Evolutionary conservation across 2,797 vertebrate species (phyloP).

Genomic region (Phalloptychus januarius): DNA sequence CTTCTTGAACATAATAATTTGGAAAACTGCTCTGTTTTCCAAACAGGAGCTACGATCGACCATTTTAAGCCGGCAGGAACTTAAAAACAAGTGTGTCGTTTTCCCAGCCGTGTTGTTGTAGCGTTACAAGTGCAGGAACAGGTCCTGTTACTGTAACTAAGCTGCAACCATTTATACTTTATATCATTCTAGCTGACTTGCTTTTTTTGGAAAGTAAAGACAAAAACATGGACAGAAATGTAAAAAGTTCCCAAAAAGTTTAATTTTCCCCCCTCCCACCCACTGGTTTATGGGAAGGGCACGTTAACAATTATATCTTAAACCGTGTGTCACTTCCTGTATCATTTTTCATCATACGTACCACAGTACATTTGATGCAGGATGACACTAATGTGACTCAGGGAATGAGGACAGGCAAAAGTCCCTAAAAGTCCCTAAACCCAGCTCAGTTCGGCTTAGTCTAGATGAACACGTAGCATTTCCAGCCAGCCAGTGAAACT

Average conservation of each 20-base stretch:
- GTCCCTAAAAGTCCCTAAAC: neutral
- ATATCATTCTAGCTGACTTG: neutral
- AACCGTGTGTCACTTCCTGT: conserved; percentile 50
- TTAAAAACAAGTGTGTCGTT: neutral
- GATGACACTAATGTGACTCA: conserved; percentile 30
- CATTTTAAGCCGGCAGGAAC: neutral
- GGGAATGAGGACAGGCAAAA: conserved; percentile 12
- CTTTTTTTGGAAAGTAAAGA: neutral
- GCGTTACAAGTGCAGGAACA: neutral
- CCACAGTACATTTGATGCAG: neutral
- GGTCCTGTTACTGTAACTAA: neutral
- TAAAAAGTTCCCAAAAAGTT: conserved; percentile 17
- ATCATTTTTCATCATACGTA: neutral
- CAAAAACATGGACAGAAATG: neutral
- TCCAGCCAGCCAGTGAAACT: neutral
- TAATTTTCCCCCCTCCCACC: conserved; percentile 3
- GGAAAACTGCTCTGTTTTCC: neutral
- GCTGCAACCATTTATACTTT: neutral
- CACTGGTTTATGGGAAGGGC: conserved; percentile 14
- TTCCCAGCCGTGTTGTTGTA: neutral
- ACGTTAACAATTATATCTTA: conserved; percentile 3
- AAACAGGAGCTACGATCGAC: neutral
- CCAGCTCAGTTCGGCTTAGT: neutral
- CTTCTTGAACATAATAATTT: neutral
- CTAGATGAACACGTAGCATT: neutral